Conservation (phyloP, 2,797 vertebrate genomes). For the Oreortyx pictus region DNA sequence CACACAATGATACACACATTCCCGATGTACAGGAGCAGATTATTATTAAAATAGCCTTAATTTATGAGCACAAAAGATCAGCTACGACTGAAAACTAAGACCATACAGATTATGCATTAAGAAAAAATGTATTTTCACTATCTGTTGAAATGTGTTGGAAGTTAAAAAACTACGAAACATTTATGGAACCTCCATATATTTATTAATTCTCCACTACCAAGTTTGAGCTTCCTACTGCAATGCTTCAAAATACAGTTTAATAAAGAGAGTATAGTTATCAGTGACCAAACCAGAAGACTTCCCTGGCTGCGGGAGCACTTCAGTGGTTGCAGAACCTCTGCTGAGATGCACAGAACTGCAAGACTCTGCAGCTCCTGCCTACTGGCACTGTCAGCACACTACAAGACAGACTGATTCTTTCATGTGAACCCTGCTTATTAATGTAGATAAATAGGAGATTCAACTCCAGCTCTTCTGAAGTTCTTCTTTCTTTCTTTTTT, state of each 20-base stretch:
- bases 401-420: constrained; percentile 8
- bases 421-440: neutral
- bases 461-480: neutral
- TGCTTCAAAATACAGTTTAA: neutral
- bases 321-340: neutral
- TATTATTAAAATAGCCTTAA: constrained; percentile 3
- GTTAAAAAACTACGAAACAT: neutral
- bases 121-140: neutral
- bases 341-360: neutral
- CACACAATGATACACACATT: neutral
- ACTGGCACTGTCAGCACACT: neutral
- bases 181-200: neutral
- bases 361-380: neutral
- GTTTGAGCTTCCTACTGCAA: neutral
- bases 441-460: constrained; percentile 14
- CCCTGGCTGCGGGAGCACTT: neutral
- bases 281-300: neutral
- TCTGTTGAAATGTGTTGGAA: neutral
- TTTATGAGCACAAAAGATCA: neutral
- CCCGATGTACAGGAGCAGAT: neutral
- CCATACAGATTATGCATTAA: neutral
- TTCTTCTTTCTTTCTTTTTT: neutral
- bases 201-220: neutral
- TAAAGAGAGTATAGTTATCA: neutral
- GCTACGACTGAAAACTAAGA: neutral